Evolutionary conservation across 1,140 invertebrate genomes (phyloP).

Genomic region (Eciton burchellii): DNA sequence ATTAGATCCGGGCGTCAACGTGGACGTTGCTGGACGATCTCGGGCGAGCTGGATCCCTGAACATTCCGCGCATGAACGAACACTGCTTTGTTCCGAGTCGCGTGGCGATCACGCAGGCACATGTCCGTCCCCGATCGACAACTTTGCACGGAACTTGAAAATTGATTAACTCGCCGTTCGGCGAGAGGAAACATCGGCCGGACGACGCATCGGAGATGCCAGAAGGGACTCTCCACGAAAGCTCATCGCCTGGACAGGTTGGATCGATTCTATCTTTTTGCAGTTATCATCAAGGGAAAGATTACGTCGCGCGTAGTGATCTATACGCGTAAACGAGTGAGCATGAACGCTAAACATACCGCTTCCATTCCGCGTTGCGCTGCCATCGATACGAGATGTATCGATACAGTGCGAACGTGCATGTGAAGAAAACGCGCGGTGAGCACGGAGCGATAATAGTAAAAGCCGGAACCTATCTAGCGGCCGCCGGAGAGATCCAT

Average conservation of each 20-base stretch:
- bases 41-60: too few relatives aligned
- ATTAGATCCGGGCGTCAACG: constrained; percentile 53
- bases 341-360: background rate
- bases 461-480: constrained; percentile 11
- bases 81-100: too few relatives aligned
- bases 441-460: constrained; percentile 31
- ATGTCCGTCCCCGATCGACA: too few relatives aligned
- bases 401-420: background rate
- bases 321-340: background rate
- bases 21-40: constrained; percentile 28
- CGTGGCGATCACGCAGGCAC: too few relatives aligned
- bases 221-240: too few relatives aligned
- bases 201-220: too few relatives aligned
- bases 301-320: background rate
- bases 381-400: background rate
- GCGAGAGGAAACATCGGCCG: too few relatives aligned
- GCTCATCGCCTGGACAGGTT: too few relatives aligned
- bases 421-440: constrained; percentile 11
- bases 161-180: too few relatives aligned
- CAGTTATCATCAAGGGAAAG: background rate
- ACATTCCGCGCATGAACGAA: too few relatives aligned
- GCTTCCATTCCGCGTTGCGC: background rate
- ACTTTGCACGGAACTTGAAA: too few relatives aligned
- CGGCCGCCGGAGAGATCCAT: constrained; percentile 29
- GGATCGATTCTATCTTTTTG: too few relatives aligned